Percentiles rank a stretch among this genome's conserved stretches.
Conservation (phyloP, 2,113 vertebrate species). For the Apodemus sylvaticus region DNA sequence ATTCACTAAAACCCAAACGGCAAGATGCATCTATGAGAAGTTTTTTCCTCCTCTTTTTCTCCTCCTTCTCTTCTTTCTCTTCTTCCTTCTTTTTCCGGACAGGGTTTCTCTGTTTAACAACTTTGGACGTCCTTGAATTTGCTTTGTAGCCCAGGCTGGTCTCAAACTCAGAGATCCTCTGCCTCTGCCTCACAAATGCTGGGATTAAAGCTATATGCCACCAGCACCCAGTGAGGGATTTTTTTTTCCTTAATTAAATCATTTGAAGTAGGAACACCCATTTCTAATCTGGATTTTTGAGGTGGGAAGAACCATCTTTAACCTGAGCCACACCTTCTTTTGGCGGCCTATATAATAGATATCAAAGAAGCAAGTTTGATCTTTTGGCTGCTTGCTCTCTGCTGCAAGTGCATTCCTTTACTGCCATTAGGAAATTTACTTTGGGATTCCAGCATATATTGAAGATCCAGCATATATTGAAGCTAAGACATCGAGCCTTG, state of each 20-base stretch:
- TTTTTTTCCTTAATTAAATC: neutral
- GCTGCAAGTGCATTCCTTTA: neutral
- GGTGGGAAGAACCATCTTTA: neutral
- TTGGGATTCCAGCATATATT: neutral
- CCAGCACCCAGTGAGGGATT: too few species aligned
- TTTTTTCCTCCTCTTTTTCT: too few species aligned
- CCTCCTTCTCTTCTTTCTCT: too few species aligned
- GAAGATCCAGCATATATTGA: neutral
- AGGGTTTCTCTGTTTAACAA: too few species aligned
- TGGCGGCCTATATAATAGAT: neutral
- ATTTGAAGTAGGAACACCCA: neutral
- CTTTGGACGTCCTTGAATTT: too few species aligned
- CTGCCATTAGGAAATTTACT: neutral
- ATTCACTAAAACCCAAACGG: neutral
- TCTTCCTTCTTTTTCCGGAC: too few species aligned
- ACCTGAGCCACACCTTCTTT: neutral
- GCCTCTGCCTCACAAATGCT: too few species aligned
- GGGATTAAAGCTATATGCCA: too few species aligned
- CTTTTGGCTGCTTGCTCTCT: neutral
- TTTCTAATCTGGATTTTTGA: neutral
- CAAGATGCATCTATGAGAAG: neutral
- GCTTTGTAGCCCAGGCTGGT: too few species aligned
- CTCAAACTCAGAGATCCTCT: too few species aligned
- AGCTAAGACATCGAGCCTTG: neutral
- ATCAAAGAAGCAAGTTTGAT: neutral